phyloP scores from a whole-genome alignment of 2,113 vertebrate species.

The Calidris pugnax region DNA sequence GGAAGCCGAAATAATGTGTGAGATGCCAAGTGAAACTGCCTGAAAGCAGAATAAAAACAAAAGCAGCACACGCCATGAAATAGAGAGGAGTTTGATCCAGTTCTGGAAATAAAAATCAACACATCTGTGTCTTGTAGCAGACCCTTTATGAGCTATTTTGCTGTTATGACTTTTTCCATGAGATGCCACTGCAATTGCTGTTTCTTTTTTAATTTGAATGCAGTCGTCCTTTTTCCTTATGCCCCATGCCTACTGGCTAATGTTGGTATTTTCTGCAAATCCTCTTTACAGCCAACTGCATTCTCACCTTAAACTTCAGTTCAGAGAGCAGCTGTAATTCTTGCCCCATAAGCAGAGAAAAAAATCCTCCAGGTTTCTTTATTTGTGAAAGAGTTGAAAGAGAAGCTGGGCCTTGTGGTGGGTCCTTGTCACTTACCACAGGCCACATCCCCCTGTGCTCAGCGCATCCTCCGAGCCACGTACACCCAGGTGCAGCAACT shows the following conservation, averaged over 20 bases:
- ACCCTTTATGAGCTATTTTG: not conserved
- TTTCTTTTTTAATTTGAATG: not conserved
- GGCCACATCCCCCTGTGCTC: not conserved
- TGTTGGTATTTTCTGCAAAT: not conserved
- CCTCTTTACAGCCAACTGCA: not conserved
- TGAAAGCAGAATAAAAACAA: not conserved
- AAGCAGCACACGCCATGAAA: not conserved
- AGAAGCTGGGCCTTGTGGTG: not conserved
- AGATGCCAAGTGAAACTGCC: not conserved
- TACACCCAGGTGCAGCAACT: not conserved
- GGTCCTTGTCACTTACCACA: not conserved
- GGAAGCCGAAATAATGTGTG: too few species aligned
- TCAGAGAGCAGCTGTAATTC: not conserved
- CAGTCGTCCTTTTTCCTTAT: not conserved
- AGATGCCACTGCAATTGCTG: not conserved
- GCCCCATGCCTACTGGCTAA: too few species aligned
- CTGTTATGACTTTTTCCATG: not conserved
- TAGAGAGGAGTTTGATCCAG: not conserved
- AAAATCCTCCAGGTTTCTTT: not conserved
- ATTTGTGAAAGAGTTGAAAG: not conserved
- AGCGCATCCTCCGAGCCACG: not conserved
- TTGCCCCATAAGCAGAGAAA: not conserved
- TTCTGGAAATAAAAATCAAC: not conserved
- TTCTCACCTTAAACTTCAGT: not conserved
- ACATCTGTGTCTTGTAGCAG: not conserved